phyloP scores from a whole-genome alignment of 37 sponge, comb jelly and placozoan genomes.

The Tethya wilhelma region DNA sequence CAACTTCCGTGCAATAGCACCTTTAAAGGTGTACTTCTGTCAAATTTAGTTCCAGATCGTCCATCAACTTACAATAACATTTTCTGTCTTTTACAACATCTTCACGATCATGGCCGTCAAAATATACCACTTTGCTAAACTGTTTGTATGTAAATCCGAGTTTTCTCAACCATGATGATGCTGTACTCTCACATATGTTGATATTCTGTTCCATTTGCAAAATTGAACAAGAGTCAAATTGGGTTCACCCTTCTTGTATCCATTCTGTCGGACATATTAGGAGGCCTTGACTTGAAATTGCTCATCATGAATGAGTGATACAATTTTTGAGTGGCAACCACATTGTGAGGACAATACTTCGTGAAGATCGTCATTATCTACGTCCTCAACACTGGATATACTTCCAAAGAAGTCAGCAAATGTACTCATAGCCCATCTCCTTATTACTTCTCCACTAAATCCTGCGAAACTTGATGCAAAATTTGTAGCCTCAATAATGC shows the following conservation, averaged over 20 bases:
- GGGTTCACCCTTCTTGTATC: constrained; percentile 33
- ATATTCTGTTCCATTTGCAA: background rate
- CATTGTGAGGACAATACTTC: background rate
- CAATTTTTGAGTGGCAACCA: background rate
- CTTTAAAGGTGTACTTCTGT: too few relatives aligned
- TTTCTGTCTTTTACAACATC: constrained; percentile 45
- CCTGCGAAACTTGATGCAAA: background rate
- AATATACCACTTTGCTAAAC: constrained; percentile 40
- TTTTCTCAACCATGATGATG: constrained; percentile 18
- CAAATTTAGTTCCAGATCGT: background rate
- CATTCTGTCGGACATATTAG: constrained; percentile 32
- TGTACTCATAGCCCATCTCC: background rate
- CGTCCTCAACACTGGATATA: background rate
- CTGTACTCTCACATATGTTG: constrained; percentile 32
- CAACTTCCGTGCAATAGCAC: too few relatives aligned
- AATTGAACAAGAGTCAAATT: constrained; percentile 40
- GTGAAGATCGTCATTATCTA: background rate
- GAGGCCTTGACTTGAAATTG: background rate
- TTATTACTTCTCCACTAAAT: background rate
- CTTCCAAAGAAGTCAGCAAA: background rate
- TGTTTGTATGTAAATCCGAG: constrained; percentile 26
- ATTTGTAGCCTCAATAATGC: constrained; percentile 8
- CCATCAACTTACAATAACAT: background rate
- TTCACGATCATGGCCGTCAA: constrained; percentile 63
- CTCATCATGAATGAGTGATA: constrained; percentile 6